Conservation (phyloP, 1,140 invertebrate species). For the Drosophila novamexicana region DNA sequence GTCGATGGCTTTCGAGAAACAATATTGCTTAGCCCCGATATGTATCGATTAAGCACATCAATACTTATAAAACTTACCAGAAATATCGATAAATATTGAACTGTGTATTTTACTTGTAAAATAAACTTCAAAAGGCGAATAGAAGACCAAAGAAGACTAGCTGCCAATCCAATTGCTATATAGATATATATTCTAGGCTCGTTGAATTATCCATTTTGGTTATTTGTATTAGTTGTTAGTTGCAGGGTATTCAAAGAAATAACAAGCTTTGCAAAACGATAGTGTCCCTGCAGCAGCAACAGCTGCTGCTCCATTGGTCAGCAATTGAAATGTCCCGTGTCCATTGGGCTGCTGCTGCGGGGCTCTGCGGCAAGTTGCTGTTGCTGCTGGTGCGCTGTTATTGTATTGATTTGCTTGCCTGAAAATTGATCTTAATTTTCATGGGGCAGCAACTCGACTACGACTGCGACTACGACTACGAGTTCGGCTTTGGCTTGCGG, state of each 20-base stretch:
- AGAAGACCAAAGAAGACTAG: too few relatives aligned
- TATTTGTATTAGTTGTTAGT: not conserved
- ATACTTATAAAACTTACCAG: too few relatives aligned
- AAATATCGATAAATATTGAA: too few relatives aligned
- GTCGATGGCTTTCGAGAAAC: too few relatives aligned
- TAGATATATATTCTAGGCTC: not conserved
- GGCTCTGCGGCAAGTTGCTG: constrained; percentile 16
- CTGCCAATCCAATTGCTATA: too few relatives aligned
- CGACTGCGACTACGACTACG: constrained; percentile 6
- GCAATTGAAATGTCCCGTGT: constrained; percentile 70
- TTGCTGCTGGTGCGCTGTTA: constrained; percentile 49
- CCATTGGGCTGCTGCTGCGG: constrained; percentile 41
- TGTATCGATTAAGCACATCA: too few relatives aligned
- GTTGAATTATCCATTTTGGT: not conserved
- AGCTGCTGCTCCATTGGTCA: constrained; percentile 28
- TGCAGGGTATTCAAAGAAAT: constrained; percentile 5
- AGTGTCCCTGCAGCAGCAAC: constrained; percentile 40
- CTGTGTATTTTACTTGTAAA: too few relatives aligned
- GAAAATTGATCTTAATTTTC: constrained; percentile 61
- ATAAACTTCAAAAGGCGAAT: too few relatives aligned
- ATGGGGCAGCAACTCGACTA: constrained; percentile 18
- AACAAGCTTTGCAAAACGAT: constrained; percentile 40
- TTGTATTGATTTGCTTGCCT: constrained; percentile 56
- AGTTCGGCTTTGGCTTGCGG: constrained; percentile 17
- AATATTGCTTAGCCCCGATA: too few relatives aligned